Conservation (phyloP, 2,888 invertebrate genomes). For the Aphrophora alni region DNA sequence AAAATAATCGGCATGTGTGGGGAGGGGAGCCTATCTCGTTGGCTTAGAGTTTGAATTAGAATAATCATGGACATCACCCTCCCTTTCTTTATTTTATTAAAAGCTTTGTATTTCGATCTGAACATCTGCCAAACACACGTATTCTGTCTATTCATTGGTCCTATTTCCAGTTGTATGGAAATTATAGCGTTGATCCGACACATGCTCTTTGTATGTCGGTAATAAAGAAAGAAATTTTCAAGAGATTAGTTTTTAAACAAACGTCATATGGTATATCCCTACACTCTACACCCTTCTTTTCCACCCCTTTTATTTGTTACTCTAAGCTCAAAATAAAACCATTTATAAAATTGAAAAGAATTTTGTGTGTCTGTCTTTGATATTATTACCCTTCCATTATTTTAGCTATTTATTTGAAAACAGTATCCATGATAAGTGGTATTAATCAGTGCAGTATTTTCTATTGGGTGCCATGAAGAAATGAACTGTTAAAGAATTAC, state of each 20-base stretch:
- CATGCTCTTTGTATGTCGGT: background rate
- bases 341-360: too few relatives aligned
- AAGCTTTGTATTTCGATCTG: background rate
- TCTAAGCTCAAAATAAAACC: background rate
- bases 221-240: background rate
- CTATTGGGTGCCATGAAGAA: too few relatives aligned
- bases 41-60: background rate
- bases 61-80: background rate
- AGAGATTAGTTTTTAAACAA: background rate
- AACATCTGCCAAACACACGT: background rate
- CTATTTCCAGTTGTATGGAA: background rate
- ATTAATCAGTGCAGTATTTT: too few relatives aligned
- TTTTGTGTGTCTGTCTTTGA: too few relatives aligned
- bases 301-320: background rate
- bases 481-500: too few relatives aligned
- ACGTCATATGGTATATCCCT: background rate
- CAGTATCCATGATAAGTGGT: too few relatives aligned
- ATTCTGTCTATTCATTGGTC: background rate
- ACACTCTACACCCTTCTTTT: background rate
- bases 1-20: background rate
- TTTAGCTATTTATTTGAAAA: too few relatives aligned
- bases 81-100: conserved; percentile 3
- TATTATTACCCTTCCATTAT: too few relatives aligned
- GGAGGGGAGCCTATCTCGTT: background rate
- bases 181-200: background rate